Evolutionary conservation across 2,113 vertebrate genomes (phyloP).

Genomic region (Seriola rivoliana): DNA sequence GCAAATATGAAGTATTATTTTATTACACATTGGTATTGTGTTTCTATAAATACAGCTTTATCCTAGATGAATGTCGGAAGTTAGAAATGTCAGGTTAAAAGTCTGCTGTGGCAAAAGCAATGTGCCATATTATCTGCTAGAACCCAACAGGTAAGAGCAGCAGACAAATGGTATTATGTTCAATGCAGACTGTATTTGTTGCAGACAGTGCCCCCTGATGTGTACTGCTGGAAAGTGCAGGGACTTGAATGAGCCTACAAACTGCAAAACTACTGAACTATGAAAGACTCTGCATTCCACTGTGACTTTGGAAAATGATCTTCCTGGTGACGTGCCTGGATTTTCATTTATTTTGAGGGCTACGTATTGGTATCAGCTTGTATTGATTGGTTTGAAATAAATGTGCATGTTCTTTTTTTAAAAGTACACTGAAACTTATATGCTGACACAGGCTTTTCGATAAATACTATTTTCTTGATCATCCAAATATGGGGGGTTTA

Average conservation of each 20-base stretch:
- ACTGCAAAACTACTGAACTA: slow-evolving; percentile 17
- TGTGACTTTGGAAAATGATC: slow-evolving; percentile 18
- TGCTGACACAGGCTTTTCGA: neutral
- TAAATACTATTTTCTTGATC: neutral
- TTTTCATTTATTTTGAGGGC: slow-evolving; percentile 7
- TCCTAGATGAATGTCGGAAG: neutral
- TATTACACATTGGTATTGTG: slow-evolving; percentile 1
- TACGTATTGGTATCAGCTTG: slow-evolving; percentile 34
- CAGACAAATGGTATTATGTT: slow-evolving; percentile 16
- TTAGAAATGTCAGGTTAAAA: neutral
- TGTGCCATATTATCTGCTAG: neutral
- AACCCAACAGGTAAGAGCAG: neutral
- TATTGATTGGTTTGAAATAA: slow-evolving; percentile 62
- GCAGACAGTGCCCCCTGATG: slow-evolving; percentile 58
- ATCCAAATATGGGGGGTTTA: neutral
- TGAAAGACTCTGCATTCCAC: slow-evolving; percentile 31
- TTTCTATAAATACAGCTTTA: slow-evolving; percentile 18
- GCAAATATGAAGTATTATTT: slow-evolving; percentile 78
- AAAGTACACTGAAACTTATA: neutral
- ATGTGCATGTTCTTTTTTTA: slow-evolving; percentile 32
- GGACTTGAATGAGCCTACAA: slow-evolving; percentile 17
- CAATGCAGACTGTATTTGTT: slow-evolving; percentile 5
- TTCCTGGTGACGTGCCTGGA: neutral
- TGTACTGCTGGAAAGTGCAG: slow-evolving; percentile 53
- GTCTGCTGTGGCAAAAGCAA: neutral